Evolutionary conservation across 2,113 vertebrate genomes (phyloP), one percentile per base, ranked within the genome.

Genomic region (Cyprinodon tularosa): DNA sequence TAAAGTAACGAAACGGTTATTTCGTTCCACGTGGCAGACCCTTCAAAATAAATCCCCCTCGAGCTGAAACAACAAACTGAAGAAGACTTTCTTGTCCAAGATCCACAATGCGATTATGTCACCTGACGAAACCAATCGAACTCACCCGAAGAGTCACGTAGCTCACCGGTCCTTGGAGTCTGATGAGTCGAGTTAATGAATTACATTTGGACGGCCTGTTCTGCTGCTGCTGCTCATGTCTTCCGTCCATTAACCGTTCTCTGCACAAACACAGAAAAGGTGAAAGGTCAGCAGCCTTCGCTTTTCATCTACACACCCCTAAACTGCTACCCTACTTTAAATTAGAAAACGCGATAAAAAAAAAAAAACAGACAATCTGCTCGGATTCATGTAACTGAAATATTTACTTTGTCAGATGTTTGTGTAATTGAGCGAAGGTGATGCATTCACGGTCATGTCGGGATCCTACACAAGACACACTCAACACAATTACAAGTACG

Each of bases 221-320:
- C 61, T 44, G 59, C 36, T 63, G 70, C 65, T 66, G 12, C 69
- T 36, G 62, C 45, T 81, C 81, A 45, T 17, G 72, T 65, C 83
- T 80, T 66, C 72, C 89, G 77, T 80, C 81, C 87, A 86, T 89
- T 78, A 67, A 78, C 29, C 29, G 29, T 62, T 80, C 50, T 72
- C 11, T 37, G 20, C 68, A 45, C 67, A 61, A 78, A 80, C 66
- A 72, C 5, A 8, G 74, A 69, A 57, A 64, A 81, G 81, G 84
- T 86, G 12, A 88, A 87, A 85, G 84, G 84, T 84, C 85, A 86
- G 0, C 6, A 3, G 12, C 40, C 42, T 12, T 4, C 6, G 7
- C 42, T 66, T 62, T 0, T 29, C 29, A 8, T 14, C 2, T 4
- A 12, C 20, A 48, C 29, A 3, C 3, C 37, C 17, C 2, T 1